phyloP scores from a whole-genome alignment of 2,888 invertebrate genomes.

The Scaptomyza tumidula region DNA sequence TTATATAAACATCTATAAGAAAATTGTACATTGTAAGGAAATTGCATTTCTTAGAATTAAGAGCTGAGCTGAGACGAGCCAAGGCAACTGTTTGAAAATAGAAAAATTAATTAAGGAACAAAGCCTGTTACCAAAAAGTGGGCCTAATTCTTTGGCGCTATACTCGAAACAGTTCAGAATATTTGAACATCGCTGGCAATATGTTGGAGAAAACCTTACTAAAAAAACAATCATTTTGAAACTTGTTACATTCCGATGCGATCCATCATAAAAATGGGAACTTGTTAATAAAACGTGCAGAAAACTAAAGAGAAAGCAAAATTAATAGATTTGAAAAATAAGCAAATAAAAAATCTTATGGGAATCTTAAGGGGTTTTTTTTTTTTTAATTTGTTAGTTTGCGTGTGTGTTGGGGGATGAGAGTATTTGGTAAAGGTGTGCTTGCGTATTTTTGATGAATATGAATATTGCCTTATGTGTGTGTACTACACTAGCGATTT shows the following conservation, averaged over 20 bases:
- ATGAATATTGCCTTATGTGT: constrained; percentile 34
- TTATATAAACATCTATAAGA: constrained; percentile 31
- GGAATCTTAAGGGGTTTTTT: background rate
- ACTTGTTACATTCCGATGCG: too few relatives aligned
- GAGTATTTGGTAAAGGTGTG: constrained; percentile 15
- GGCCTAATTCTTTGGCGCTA: background rate
- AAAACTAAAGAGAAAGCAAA: constrained; percentile 2
- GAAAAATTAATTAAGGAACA: background rate
- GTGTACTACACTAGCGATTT: constrained; percentile 46
- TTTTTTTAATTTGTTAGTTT: background rate
- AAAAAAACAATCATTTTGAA: background rate
- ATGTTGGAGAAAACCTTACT: background rate
- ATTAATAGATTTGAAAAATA: constrained; percentile 9
- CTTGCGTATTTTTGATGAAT: constrained; percentile 15
- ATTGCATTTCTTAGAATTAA: background rate
- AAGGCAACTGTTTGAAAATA: background rate
- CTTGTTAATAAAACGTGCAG: background rate
- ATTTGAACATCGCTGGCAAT: background rate
- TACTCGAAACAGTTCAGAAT: background rate
- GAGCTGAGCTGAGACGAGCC: background rate
- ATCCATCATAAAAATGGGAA: background rate
- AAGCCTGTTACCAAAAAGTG: background rate
- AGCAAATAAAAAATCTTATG: constrained; percentile 1
- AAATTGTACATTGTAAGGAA: constrained; percentile 7
- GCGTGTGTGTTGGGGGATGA: background rate